Evolutionary conservation across 1,140 invertebrate genomes (phyloP).

Genomic region (Augochlora pura): DNA sequence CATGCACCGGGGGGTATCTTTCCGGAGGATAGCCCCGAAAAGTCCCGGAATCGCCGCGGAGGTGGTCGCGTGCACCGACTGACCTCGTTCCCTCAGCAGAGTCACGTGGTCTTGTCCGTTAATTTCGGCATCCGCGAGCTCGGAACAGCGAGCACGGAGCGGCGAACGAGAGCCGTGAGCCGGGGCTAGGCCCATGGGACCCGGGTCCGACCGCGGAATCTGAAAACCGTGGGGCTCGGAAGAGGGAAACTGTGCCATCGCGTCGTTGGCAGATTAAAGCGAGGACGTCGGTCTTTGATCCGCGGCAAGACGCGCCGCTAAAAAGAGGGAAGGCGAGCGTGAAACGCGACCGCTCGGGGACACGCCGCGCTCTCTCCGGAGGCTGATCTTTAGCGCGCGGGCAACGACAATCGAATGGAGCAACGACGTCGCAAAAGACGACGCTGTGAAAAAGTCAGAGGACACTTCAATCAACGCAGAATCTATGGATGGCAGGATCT

Average conservation of each 20-base stretch:
- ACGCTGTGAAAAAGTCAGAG: neutral
- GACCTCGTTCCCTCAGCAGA: constrained; percentile 51
- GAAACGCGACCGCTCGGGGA: constrained; percentile 46
- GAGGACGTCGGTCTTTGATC: constrained; percentile 61
- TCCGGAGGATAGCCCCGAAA: constrained; percentile 30
- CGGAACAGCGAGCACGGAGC: no score
- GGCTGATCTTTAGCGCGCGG: constrained; percentile 24
- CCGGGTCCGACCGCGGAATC: no score
- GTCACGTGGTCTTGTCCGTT: constrained; percentile 52
- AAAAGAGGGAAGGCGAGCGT: constrained; percentile 40
- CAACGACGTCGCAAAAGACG: constrained; percentile 8
- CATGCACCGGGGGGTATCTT: constrained; percentile 16
- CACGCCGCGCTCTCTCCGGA: constrained; percentile 14
- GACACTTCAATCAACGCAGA: neutral
- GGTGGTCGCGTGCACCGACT: constrained; percentile 54
- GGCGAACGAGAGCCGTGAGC: no score
- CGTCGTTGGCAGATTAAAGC: constrained; percentile 71
- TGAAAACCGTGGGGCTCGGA: neutral
- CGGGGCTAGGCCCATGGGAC: neutral
- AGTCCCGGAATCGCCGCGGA: constrained; percentile 53
- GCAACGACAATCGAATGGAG: constrained; percentile 22
- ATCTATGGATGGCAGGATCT: no score
- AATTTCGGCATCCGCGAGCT: constrained; percentile 42
- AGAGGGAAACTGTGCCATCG: constrained; percentile 37
- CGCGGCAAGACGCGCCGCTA: constrained; percentile 14